A percentile compares a stretch with the other conserved stretches of the same genome.
Evolutionary conservation across 2,113 vertebrate species (phyloP).

Genomic region (Promerops cafer): DNA sequence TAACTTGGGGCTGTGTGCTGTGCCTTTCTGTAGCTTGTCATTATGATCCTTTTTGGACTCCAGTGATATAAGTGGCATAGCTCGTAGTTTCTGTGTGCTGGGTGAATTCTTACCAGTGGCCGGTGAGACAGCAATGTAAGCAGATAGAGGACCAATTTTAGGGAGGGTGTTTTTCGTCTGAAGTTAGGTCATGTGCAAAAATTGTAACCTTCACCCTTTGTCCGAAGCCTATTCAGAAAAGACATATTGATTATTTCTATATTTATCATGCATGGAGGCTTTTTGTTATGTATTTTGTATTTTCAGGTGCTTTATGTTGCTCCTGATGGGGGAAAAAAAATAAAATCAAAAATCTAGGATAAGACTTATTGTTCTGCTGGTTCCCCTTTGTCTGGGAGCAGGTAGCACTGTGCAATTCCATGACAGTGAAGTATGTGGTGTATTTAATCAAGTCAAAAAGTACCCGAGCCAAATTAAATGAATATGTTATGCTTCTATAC

Average conservation of each 20-base stretch:
- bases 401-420: background rate
- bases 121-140: background rate
- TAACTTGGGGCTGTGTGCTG: background rate
- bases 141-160: background rate
- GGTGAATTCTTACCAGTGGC: background rate
- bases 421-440: background rate
- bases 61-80: background rate
- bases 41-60: background rate
- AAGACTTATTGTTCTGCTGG: background rate
- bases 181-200: background rate
- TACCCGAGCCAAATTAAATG: background rate
- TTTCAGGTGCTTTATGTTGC: background rate
- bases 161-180: background rate
- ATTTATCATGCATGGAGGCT: background rate
- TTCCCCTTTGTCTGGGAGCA: background rate
- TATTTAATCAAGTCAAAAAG: background rate
- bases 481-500: background rate
- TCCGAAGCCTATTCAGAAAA: background rate
- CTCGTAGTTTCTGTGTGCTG: fast-evolving
- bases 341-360: background rate
- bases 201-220: background rate
- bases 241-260: background rate
- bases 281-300: background rate
- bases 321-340: background rate
- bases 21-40: background rate